Evolutionary conservation across 1,140 invertebrate species (phyloP), one percentile per base, ranked within the genome.

Genomic region (Penaeus indicus): DNA sequence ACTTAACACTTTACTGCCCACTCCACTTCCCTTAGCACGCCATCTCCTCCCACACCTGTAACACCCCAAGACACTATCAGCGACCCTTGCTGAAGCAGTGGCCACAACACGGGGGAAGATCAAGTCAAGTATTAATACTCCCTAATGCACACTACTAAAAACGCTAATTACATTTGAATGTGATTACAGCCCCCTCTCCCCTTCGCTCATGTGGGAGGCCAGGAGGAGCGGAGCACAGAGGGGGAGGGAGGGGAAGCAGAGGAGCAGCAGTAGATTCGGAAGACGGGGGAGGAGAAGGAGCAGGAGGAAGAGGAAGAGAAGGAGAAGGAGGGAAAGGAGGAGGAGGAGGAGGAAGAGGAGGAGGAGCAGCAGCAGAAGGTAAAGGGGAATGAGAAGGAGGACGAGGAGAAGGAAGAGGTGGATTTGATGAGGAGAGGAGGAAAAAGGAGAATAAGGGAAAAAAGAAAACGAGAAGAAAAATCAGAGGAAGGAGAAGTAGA

Each of bases 151-250:
- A 38, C 32, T 54, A 62, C 32, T 84, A 84, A 84, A 84, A 84
- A 84, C 83, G 63, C 83, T 84, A 84, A 84, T 84, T 84, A 84
- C 67, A 84, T 84, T 67, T 84, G 83, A 84, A 84, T 84, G 83
- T 72, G 83, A 84, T 84, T 84, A 84, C 64, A 67, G 61, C 54
- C 63, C 64, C n/a, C 64, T 47, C 19, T 42, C 83, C 10, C 27
- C 22, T 25, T 83, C 83, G 63, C 72, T 67, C 21, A 25, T 54
- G 38, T 69, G 75, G 75, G 75, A 78, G 75, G 47, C 19, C 3
- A 78, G n/a, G 75, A 78, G 25, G 75, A 54, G 54, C 54, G 16
- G 54, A 16, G 54, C 11, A 13, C 11, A 16, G 54, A 16, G 16
- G 54, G 54, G 54, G 2, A 54, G 16, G 54, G 11, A 19, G 8